phyloP scores from a whole-genome alignment of 2,113 vertebrate species.

The Columba janthina region DNA sequence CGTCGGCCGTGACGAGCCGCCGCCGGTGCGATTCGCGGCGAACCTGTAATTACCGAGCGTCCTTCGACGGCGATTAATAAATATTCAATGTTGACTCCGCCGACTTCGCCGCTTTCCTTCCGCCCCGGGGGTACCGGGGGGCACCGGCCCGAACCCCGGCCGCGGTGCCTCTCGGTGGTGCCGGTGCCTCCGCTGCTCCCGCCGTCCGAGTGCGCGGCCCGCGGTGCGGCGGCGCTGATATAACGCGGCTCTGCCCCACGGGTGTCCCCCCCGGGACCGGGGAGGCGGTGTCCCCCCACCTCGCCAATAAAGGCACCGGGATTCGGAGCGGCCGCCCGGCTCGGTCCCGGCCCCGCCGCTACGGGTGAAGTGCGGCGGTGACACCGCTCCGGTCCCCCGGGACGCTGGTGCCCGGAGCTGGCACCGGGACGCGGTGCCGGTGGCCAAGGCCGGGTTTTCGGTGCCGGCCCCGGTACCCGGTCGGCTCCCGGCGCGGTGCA shows the following conservation, averaged over 20 bases:
- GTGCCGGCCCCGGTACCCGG: too few species aligned
- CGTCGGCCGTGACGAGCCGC: conserved; percentile 22
- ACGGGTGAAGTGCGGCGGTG: background rate
- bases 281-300: background rate
- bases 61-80: conserved; percentile 73
- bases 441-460: too few species aligned
- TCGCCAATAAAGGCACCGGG: background rate
- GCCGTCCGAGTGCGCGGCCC: conserved; percentile 1
- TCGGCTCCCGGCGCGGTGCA: background rate
- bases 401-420: background rate
- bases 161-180: background rate
- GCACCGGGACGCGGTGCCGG: too few species aligned
- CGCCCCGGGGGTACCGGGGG: background rate
- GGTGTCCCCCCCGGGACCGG: conserved; percentile 49
- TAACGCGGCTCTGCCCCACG: conserved; percentile 23
- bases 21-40: conserved; percentile 49
- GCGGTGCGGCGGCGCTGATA: conserved; percentile 20
- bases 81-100: conserved; percentile 67
- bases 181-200: background rate
- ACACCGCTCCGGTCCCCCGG: background rate
- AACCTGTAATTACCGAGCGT: conserved; percentile 67
- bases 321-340: background rate
- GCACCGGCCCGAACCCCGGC: background rate
- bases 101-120: conserved; percentile 55
- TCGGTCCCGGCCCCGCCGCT: background rate